Conservation (phyloP, 1,140 invertebrate species). For the Tetranychus cinnabarinus region DNA sequence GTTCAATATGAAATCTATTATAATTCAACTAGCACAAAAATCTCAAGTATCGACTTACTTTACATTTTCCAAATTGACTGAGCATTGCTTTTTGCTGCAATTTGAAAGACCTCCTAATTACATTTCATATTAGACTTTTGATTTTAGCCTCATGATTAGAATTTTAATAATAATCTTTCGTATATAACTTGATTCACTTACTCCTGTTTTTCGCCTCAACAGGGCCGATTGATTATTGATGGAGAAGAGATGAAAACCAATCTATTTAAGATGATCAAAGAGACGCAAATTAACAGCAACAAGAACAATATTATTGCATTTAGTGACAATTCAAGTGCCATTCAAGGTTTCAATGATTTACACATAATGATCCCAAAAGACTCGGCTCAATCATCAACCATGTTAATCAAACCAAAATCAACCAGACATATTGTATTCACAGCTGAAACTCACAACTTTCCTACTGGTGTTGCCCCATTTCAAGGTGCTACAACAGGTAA, state of each 20-base stretch:
- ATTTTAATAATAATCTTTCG: no score
- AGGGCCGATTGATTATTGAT: conserved; percentile 67
- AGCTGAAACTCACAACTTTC: conserved; percentile 97
- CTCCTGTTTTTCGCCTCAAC: conserved; percentile 5
- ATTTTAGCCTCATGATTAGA: background rate
- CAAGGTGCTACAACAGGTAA: conserved; percentile 55
- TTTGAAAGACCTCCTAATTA: background rate
- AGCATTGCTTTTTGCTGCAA: no score
- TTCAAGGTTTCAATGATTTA: conserved; percentile 49
- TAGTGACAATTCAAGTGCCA: conserved; percentile 78
- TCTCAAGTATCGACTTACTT: no score
- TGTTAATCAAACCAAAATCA: background rate
- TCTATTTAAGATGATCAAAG: conserved; percentile 73
- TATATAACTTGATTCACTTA: no score
- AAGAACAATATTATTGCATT: conserved; percentile 92
- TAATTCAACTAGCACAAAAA: no score
- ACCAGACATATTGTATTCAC: conserved; percentile 81
- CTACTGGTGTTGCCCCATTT: conserved; percentile 48
- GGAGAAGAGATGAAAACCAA: conserved; percentile 47
- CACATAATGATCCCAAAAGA: conserved; percentile 34
- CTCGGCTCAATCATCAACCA: conserved; percentile 22
- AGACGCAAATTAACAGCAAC: conserved; percentile 53
- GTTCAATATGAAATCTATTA: no score
- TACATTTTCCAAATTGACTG: no score
- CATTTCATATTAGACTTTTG: background rate